These are phyloP conservation scores for Clarias macrocephalus DNA, from an alignment of 2,113 vertebrate species.

Conservation along the genomic window DNA sequence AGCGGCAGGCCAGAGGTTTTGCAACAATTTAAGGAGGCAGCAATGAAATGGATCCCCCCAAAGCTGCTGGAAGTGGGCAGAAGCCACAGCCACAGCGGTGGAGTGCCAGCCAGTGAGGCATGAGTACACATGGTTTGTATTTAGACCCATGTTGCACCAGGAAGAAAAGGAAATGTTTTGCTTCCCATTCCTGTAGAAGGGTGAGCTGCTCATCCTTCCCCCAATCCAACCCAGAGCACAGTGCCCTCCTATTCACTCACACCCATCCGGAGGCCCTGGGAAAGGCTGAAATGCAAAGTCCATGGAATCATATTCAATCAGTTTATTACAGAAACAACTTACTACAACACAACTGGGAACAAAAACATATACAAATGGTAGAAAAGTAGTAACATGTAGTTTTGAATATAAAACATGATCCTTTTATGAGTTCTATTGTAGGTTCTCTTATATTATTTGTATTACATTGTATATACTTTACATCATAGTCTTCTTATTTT, in stretches of 20 bases:
- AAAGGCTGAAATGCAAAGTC: conserved; percentile 53
- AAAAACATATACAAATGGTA: too few species aligned
- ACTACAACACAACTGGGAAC: neutral
- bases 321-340: conserved; percentile 61
- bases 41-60: conserved; percentile 67
- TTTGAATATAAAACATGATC: too few species aligned
- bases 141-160: conserved; percentile 66
- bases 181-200: conserved; percentile 74
- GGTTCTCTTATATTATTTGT: too few species aligned
- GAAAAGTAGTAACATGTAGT: too few species aligned
- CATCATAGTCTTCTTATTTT: too few species aligned
- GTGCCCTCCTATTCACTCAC: conserved; percentile 50
- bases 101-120: conserved; percentile 57
- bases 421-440: too few species aligned
- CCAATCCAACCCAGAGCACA: conserved; percentile 60
- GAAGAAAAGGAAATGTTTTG: conserved; percentile 70
- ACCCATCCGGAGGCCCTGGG: conserved; percentile 37
- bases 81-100: conserved; percentile 56
- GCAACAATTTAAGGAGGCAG: conserved; percentile 63
- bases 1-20: conserved; percentile 59
- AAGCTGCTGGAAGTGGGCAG: conserved; percentile 51
- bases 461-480: too few species aligned
- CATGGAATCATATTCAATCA: conserved; percentile 61
- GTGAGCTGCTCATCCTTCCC: conserved; percentile 56
- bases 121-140: conserved; percentile 76